Base-by-base conservation (phyloP, 2,888 invertebrate genomes). In the Tanypteryx hageni region DNA sequence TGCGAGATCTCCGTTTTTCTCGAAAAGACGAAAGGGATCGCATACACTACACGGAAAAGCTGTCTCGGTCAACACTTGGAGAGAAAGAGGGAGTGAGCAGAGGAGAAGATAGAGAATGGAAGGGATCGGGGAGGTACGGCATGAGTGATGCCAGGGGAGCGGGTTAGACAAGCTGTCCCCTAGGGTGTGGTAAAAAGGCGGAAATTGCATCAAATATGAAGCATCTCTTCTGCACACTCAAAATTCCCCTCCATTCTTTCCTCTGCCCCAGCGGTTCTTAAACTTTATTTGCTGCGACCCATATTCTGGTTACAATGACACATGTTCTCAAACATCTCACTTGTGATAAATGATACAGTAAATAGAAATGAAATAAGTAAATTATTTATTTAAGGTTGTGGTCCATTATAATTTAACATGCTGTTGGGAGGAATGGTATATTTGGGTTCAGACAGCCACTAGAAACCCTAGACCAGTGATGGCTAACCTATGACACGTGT, bases 151-250 rank as follows among this genome's bases (percentile, higher is more conserved):
- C n/a, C 44, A 11, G 31, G 44, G n/a, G 89, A 59, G 31, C 31
- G 86, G 89, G 64, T 57, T 31, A 68, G 27, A 44, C 27, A 18
- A 44, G 10, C 61, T 64, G 18, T 64, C 64, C 89, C 64, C 59
- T n/a, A 44, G 89, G 89, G 44, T 64, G 89, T 57, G 83, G 57
- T 83, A 57, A 89, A 18, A 89, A 89, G 31, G 89, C 89, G 64
- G 89, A 89, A 89, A 89, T 89, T 89, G 44, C 64, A 89, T 89
- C 89, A 89, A 89, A 89, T 89, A 89, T 89, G 89, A 89, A 64
- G 68, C 56, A 44, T 61, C 61, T 85, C 61, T 61, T 86, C 14
- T 61, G 61, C 86, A 16, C 89, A 31, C 64, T 89, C 64, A 31
- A 68, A 89, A 89, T 89, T 44, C n/a, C 68, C 31, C 64, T 68